Conservation (phyloP, 1,140 invertebrate species). For the Drosophila pectinifera region DNA sequence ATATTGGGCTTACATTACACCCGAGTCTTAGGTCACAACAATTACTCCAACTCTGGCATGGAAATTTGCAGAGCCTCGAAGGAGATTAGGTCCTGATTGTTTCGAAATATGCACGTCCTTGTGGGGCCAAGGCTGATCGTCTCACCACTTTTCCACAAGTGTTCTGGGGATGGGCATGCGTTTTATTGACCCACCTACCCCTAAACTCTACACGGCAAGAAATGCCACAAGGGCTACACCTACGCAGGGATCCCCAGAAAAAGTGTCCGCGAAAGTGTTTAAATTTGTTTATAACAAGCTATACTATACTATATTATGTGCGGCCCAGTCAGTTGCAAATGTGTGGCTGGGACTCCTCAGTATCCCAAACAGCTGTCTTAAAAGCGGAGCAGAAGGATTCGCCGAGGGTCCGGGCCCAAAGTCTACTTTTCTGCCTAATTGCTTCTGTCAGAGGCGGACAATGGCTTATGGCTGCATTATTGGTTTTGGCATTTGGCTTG, state of each 20-base stretch:
- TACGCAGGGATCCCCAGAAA: background rate
- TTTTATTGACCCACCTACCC: conserved; percentile 38
- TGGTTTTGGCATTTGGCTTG: background rate
- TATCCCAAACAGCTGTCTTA: background rate
- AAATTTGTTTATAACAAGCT: background rate
- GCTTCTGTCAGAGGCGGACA: background rate
- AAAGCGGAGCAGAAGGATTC: no score
- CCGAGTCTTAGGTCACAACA: conserved; percentile 11
- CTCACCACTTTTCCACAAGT: conserved; percentile 31
- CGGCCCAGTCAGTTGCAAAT: no score
- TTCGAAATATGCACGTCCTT: conserved; percentile 12
- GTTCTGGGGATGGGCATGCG: conserved; percentile 32
- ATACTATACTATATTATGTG: no score
- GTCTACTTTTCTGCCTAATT: conserved; percentile 5
- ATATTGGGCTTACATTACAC: conserved; percentile 22
- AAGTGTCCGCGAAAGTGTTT: background rate
- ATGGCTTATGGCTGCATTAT: background rate
- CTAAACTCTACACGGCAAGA: conserved; percentile 12
- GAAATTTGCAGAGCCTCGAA: background rate
- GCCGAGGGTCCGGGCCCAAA: no score
- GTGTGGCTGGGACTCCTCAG: no score
- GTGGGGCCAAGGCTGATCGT: conserved; percentile 14
- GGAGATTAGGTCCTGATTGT: conserved; percentile 8
- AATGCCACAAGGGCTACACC: background rate
- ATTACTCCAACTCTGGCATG: conserved; percentile 1